Evolutionary conservation across 1,140 invertebrate species (phyloP).

Genomic region (Caenorhabditis brenneri): DNA sequence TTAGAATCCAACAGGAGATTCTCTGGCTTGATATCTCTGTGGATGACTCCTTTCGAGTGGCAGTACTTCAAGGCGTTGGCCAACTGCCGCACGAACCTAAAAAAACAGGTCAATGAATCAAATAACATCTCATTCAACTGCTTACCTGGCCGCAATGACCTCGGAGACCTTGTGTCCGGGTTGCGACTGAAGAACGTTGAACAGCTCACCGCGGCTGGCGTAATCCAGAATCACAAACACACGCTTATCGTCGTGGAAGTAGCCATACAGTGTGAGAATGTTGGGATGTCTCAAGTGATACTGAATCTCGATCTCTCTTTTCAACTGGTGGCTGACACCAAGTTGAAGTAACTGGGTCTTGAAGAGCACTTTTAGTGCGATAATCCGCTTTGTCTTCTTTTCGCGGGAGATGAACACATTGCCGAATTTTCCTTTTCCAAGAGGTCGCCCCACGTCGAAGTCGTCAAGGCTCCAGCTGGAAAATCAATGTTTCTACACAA

Average conservation of each 20-base stretch:
- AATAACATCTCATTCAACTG: too few relatives aligned
- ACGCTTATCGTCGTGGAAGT: constrained; percentile 85
- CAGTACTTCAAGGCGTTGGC: constrained; percentile 87
- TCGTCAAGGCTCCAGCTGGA: constrained; percentile 80
- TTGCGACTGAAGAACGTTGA: constrained; percentile 74
- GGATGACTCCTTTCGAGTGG: constrained; percentile 89
- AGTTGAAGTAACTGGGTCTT: constrained; percentile 87
- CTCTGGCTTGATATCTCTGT: constrained; percentile 78
- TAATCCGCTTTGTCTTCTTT: constrained; percentile 86
- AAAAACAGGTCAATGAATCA: constrained; percentile 55
- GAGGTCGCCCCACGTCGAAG: constrained; percentile 90
- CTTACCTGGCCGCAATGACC: constrained; percentile 11
- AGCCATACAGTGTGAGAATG: constrained; percentile 84
- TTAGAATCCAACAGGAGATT: constrained; percentile 68
- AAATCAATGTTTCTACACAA: neutral
- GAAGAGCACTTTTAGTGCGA: constrained; percentile 87
- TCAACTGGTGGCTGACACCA: constrained; percentile 89
- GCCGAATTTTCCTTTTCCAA: constrained; percentile 97
- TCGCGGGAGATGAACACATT: constrained; percentile 95
- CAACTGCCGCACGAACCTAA: constrained; percentile 83
- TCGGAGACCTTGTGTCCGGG: constrained; percentile 70
- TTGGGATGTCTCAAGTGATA: constrained; percentile 88
- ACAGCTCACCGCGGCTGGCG: constrained; percentile 88
- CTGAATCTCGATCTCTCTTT: constrained; percentile 92
- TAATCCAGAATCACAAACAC: constrained; percentile 91